These are phyloP conservation scores for Chionodraco myersi DNA, from an alignment of 2,113 vertebrate genomes.

Conservation along the genomic window DNA sequence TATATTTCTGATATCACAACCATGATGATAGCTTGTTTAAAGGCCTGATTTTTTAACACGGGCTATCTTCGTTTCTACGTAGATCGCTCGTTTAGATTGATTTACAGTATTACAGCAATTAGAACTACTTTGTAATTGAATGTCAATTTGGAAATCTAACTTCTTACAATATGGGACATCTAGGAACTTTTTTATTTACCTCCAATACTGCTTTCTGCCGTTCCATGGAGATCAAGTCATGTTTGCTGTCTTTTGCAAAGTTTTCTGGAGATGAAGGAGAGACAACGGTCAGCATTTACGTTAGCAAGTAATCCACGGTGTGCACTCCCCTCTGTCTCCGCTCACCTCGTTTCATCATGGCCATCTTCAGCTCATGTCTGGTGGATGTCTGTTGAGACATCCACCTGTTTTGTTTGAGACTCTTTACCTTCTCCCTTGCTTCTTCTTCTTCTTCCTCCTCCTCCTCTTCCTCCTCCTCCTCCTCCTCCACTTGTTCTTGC, in stretches of 20 bases:
- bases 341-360: slow-evolving; percentile 82
- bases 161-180: too few relatives aligned
- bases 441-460: neutral
- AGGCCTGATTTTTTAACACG: too few relatives aligned
- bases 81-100: too few relatives aligned
- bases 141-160: too few relatives aligned
- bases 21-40: too few relatives aligned
- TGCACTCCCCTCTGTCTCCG: neutral
- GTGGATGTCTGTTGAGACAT: slow-evolving; percentile 42
- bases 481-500: slow-evolving; percentile 74
- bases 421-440: slow-evolving; percentile 25
- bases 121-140: too few relatives aligned
- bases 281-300: neutral
- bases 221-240: slow-evolving; percentile 84
- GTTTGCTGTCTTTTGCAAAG: slow-evolving; percentile 79
- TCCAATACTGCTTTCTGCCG: slow-evolving; percentile 90
- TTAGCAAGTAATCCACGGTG: neutral
- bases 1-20: too few relatives aligned
- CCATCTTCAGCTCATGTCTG: slow-evolving; percentile 72
- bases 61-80: too few relatives aligned
- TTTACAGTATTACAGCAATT: too few relatives aligned
- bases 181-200: slow-evolving; percentile 77
- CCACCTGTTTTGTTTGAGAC: slow-evolving; percentile 27
- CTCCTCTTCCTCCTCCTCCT: slow-evolving; percentile 26
- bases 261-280: slow-evolving; percentile 79